These are phyloP conservation scores for Plagiodera versicolora DNA, from an alignment of 2,888 invertebrate species.

Conservation along the genomic window DNA sequence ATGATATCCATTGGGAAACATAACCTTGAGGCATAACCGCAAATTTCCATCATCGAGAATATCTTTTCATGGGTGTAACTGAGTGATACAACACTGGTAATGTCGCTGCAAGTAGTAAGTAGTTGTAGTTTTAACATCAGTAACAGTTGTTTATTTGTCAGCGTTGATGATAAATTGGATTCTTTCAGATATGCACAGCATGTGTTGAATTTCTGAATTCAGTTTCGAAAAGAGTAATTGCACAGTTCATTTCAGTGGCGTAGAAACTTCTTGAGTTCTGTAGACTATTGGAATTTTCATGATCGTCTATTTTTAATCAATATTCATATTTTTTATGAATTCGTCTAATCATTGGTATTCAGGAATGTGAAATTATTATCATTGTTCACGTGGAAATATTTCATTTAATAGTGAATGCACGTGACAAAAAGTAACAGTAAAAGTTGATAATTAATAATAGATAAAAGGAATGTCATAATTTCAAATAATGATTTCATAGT, in stretches of 20 bases:
- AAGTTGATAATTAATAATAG: no score
- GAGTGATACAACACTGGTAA: conserved; percentile 1
- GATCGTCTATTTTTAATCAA: no score
- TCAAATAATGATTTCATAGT: no score
- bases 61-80: no score
- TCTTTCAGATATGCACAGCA: conserved; percentile 28
- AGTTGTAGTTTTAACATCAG: conserved; percentile 23
- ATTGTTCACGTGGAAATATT: neutral
- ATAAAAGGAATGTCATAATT: no score
- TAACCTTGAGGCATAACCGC: neutral
- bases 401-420: neutral
- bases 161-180: conserved; percentile 34
- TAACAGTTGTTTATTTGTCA: conserved; percentile 33
- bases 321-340: no score
- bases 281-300: no score
- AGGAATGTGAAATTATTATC: neutral
- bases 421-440: neutral
- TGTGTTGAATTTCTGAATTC: conserved; percentile 22
- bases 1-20: neutral
- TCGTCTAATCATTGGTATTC: no score
- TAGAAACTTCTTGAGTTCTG: no score
- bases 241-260: conserved; percentile 20
- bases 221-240: conserved; percentile 26
- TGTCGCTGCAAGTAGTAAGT: conserved; percentile 28
- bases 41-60: neutral